phyloP scores from a whole-genome alignment of 1,140 invertebrate genomes.

The Holotrichia oblita region DNA sequence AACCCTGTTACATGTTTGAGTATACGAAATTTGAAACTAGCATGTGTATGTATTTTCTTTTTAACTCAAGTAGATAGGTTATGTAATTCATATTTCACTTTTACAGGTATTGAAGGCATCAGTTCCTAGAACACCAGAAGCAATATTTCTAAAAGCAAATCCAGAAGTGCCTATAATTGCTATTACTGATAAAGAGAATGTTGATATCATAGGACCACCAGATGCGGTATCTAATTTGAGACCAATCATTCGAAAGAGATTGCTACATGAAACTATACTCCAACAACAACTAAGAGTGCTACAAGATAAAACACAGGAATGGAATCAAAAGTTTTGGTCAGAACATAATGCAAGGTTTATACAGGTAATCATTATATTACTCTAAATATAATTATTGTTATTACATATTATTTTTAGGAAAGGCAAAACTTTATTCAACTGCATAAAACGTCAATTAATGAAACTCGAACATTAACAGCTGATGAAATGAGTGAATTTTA shows the following conservation, averaged over 20 bases:
- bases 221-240: constrained; percentile 81
- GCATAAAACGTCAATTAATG: constrained; percentile 60
- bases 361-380: constrained; percentile 60
- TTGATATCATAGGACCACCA: constrained; percentile 76
- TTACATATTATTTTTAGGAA: constrained; percentile 65
- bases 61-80: background rate
- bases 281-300: constrained; percentile 72
- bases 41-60: background rate
- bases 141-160: constrained; percentile 52
- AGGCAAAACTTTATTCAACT: constrained; percentile 70
- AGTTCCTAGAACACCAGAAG: constrained; percentile 40
- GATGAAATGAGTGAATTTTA: constrained; percentile 90
- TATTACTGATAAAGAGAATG: constrained; percentile 53
- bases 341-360: constrained; percentile 78
- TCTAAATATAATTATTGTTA: constrained; percentile 36
- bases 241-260: constrained; percentile 72
- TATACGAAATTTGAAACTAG: background rate
- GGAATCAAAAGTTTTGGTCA: constrained; percentile 86
- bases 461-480: constrained; percentile 68
- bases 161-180: constrained; percentile 55
- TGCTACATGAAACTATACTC: constrained; percentile 70
- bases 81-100: constrained; percentile 8
- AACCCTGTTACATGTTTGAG: background rate
- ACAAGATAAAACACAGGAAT: constrained; percentile 74
- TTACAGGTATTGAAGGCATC: background rate